Percentiles rank a stretch among this genome's conserved stretches.
phyloP scores from a whole-genome alignment of 2,797 vertebrate genomes.

The Alfaro cultratus region DNA sequence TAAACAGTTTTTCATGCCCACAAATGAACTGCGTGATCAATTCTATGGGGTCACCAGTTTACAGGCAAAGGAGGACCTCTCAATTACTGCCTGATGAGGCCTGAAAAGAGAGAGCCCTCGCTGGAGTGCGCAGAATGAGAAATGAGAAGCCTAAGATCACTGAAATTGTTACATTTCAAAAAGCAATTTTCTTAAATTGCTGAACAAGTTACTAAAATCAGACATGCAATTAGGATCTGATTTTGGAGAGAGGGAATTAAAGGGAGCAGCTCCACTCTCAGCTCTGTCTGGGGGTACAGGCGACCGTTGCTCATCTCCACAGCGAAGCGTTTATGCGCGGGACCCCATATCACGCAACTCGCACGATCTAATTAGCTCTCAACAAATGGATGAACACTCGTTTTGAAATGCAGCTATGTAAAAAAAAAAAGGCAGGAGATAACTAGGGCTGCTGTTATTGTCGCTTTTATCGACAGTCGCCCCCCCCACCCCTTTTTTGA shows the following conservation, averaged over 20 bases:
- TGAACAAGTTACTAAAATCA: conserved; percentile 78
- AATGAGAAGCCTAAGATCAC: conserved; percentile 71
- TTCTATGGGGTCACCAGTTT: conserved; percentile 64
- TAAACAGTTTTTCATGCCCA: conserved; percentile 36
- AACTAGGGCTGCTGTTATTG: conserved; percentile 73
- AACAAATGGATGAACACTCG: conserved; percentile 68
- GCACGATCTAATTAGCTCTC: conserved; percentile 81
- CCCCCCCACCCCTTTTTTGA: conserved; percentile 69
- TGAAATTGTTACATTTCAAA: conserved; percentile 78
- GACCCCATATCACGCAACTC: conserved; percentile 76
- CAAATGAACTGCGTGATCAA: conserved; percentile 50
- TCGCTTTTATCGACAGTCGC: conserved; percentile 75
- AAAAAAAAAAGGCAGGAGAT: conserved; percentile 57
- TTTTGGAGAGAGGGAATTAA: conserved; percentile 74
- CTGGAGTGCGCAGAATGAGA: conserved; percentile 62
- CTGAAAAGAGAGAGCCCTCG: conserved; percentile 60
- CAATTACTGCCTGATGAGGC: conserved; percentile 71
- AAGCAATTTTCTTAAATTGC: conserved; percentile 79
- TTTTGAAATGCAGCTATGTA: conserved; percentile 63
- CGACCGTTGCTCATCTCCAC: conserved; percentile 70
- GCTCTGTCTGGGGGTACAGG: conserved; percentile 70
- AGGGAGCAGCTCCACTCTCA: conserved; percentile 74
- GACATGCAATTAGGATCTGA: conserved; percentile 81
- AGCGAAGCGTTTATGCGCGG: conserved; percentile 75
- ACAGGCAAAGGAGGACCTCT: conserved; percentile 63